Evolutionary conservation across 2,888 invertebrate species (phyloP), one percentile per base, ranked within the genome.

Genomic region (Lottia gigantea): DNA sequence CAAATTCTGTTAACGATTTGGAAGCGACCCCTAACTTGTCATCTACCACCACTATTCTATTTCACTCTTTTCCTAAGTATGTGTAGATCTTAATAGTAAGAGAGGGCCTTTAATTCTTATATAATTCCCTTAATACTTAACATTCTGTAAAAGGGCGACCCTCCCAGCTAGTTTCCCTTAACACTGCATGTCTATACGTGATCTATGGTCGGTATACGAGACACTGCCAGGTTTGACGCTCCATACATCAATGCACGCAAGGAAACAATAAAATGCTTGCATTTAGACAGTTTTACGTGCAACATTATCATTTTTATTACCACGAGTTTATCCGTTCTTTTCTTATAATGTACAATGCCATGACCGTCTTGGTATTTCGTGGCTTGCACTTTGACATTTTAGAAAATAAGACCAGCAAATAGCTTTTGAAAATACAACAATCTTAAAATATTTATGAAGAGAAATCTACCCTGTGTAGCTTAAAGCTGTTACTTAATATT

Each of bases 261-360:
- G 19, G 55, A 12, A 55, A 23, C 55, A 19, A 19, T 12, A 23
- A 23, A 55, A 23, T 23, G 55, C 19, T 55, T 55, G 55, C 55
- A 55, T 55, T 55, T 12, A 55, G 23, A 23, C 12, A 19, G 12
- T 23, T 23, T 55, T 23, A 55, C 55, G 55, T 55, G 55, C 19
- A 55, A 55, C 19, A 55, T 55, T 55, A 55, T 55, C 55, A 23
- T 55, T 23, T 55, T 55, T 55, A 55, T 55, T 19, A 55, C 55
- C 19, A 23, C 19, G 14, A 55, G 19, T 19, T n/a, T 55, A 23
- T 55, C 55, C 19, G 55, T 19, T 55, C 23, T 55, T 23, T 55
- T 55, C 11, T 55, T 19, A 19, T 19, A 55, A 23, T 55, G 55
- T 23, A 55, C 23, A 23, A 55, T 23, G 19, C 55, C 55, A 55